Evolutionary conservation across 1,140 invertebrate genomes (phyloP).

Genomic region (Dolichoris vasculosae): DNA sequence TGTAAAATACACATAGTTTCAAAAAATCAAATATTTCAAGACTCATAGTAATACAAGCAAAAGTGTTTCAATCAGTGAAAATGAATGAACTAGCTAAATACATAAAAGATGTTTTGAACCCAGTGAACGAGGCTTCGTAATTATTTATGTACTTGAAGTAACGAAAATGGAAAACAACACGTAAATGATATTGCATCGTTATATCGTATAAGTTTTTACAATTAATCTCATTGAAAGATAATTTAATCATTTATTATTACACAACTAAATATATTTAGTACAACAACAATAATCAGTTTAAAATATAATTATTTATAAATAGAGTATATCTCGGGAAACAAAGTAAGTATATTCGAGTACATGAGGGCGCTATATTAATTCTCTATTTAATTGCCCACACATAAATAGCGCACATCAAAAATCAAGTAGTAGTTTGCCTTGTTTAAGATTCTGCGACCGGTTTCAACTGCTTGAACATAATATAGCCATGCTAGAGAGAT

Average conservation of each 20-base stretch:
- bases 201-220: neutral
- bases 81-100: too few relatives aligned
- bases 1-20: too few relatives aligned
- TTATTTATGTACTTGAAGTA: neutral
- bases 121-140: too few relatives aligned
- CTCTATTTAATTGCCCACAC: conserved; percentile 30
- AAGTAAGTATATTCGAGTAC: conserved; percentile 10
- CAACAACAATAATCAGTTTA: neutral
- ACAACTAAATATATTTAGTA: neutral
- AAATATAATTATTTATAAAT: neutral
- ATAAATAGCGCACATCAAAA: conserved; percentile 13
- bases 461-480: neutral
- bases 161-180: neutral
- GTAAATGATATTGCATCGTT: conserved; percentile 5
- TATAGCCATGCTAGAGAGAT: neutral
- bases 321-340: neutral
- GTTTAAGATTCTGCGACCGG: conserved; percentile 34
- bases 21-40: too few relatives aligned
- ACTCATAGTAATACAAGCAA: too few relatives aligned
- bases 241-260: neutral
- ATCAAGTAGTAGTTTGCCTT: conserved; percentile 28
- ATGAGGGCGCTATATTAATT: conserved; percentile 8
- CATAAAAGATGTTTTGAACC: too few relatives aligned
- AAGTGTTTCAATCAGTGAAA: too few relatives aligned
- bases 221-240: neutral